Base-by-base conservation (phyloP, 2,113 vertebrate genomes). In the Cebus imitator region DNA sequence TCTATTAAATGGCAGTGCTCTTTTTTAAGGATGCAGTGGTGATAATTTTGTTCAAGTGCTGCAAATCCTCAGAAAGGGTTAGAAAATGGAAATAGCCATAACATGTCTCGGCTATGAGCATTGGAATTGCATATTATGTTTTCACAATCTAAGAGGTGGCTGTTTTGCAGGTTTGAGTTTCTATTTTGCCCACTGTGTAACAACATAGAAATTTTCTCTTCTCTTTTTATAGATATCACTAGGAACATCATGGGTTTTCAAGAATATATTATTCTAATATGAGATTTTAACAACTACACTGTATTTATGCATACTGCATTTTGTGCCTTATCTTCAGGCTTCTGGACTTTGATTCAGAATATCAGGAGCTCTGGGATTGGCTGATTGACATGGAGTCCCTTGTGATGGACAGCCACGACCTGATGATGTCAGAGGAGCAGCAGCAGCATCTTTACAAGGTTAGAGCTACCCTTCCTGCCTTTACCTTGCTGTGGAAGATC, bases 361-460 rank as follows among this genome's bases (percentile, higher is more conserved):
- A 99, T 98, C 99, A 99, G 99, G 99, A 99, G 99, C 99, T 99
- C 97, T 99, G 99, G 99, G 99, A 99, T 99, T 99, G 99, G 99
- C 99, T 99, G 99, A 99, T 99, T 99, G 99, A 99, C 99, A 99
- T 99, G 99, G 99, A 99, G 98, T 99, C 99, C 98, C 99, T 99
- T 2, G 99, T 99, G 98, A 99, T 99, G 95, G 99, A 99, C 99
- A 99, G 99, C 98, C 99, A 99, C 91, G 99, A 99, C 98, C 99
- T 99, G 99, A 99, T 99, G 99, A 99, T 99, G 99, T 99, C 99
- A 99, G 99, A 99, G 98, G 99, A 99, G 97, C 99, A 99, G 98
- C 99, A 99, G 98, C 99, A 99, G 98, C 99, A 99, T 98, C 99
- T 99, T 98, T 99, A 99, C 99, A 99, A 99, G 99, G 99, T 99